Conservation (phyloP, 2,888 invertebrate species). For the Meganola albula region DNA sequence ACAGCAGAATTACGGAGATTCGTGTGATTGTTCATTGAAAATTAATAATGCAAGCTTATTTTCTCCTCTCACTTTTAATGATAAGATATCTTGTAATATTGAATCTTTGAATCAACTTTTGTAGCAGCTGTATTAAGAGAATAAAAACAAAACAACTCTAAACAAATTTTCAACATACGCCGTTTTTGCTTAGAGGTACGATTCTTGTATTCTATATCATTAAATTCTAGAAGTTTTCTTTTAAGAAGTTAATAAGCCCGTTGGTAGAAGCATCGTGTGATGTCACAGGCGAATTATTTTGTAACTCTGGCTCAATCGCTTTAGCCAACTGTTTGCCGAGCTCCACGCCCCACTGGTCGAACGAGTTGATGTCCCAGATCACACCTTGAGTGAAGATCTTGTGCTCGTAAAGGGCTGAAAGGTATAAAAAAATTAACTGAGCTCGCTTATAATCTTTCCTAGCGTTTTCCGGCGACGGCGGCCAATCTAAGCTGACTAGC, state of each 20-base stretch:
- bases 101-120: too few species aligned
- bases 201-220: too few species aligned
- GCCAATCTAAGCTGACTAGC: too few species aligned
- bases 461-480: background rate
- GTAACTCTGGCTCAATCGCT: slow-evolving; percentile 97
- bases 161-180: too few species aligned
- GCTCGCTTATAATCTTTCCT: background rate
- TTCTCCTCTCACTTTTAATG: too few species aligned
- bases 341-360: slow-evolving; percentile 99
- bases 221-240: slow-evolving; percentile 72
- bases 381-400: slow-evolving; percentile 99
- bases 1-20: too few species aligned
- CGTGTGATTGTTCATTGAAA: too few species aligned
- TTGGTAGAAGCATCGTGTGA: slow-evolving; percentile 97
- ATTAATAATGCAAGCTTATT: too few species aligned
- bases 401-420: slow-evolving; percentile 96
- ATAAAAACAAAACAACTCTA: too few species aligned
- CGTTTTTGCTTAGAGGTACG: too few species aligned
- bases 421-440: background rate
- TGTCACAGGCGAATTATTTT: slow-evolving; percentile 79
- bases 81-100: too few species aligned
- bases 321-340: slow-evolving; percentile 99
- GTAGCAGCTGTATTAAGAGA: too few species aligned
- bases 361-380: slow-evolving; percentile 99
- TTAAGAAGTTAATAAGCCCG: slow-evolving; percentile 97